Evolutionary conservation across 2,797 vertebrate species (phyloP).

Genomic region (Phalloptychus januarius): DNA sequence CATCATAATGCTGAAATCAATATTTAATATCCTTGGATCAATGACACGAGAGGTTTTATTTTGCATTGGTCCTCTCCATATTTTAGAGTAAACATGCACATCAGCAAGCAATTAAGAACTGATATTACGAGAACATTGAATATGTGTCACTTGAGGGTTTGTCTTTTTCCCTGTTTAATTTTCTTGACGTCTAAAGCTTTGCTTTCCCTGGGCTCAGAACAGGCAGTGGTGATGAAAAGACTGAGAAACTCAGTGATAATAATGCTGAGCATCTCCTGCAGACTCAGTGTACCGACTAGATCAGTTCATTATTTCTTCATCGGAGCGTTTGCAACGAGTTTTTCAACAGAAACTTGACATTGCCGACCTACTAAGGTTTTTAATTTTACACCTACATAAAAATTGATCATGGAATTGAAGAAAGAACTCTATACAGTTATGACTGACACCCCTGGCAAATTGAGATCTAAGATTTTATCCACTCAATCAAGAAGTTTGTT

Average conservation of each 20-base stretch:
- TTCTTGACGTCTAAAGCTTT: neutral
- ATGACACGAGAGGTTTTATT: conserved; percentile 63
- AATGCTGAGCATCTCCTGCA: neutral
- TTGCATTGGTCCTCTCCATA: conserved; percentile 60
- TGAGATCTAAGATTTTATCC: neutral
- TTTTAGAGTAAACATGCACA: conserved; percentile 49
- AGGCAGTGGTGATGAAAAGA: neutral
- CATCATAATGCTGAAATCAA: conserved; percentile 74
- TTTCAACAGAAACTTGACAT: neutral
- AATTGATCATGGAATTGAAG: neutral
- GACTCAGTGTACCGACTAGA: neutral
- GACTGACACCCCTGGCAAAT: neutral
- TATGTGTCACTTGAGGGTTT: conserved; percentile 13
- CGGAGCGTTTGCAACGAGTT: neutral
- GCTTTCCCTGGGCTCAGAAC: neutral
- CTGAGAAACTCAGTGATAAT: neutral
- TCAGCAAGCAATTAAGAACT: conserved; percentile 38
- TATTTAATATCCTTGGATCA: conserved; percentile 82
- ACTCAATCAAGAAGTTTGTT: neutral
- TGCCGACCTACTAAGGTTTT: neutral
- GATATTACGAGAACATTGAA: conserved; percentile 12
- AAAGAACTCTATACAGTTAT: neutral
- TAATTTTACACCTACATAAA: neutral
- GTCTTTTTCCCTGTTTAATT: conserved; percentile 18
- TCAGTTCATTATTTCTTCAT: neutral